A percentile compares a stretch with the other conserved stretches of the same genome.
These are phyloP conservation scores for Onthophagus sagittarius DNA, from an alignment of 2,888 invertebrate genomes.

Conservation along the genomic window DNA sequence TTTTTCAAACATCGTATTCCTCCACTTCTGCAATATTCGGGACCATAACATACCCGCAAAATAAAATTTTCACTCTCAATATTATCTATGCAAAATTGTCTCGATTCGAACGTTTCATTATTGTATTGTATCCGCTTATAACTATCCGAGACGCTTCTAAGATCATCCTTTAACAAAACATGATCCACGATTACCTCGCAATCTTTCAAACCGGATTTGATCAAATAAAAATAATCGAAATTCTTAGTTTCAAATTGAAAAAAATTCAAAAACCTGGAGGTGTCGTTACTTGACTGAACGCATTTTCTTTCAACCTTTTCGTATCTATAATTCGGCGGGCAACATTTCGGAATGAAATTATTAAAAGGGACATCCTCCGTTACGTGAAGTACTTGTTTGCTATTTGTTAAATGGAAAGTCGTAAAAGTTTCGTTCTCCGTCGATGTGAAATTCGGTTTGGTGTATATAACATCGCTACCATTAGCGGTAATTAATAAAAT, in stretches of 20 bases:
- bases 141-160: background rate
- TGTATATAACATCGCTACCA: background rate
- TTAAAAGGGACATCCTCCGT: background rate
- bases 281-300: background rate
- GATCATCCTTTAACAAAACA: background rate
- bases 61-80: constrained; percentile 3
- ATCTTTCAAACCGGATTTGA: constrained; percentile 13
- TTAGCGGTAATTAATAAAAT: background rate
- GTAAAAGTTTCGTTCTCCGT: background rate
- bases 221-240: constrained; percentile 7
- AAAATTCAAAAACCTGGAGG: too few species aligned
- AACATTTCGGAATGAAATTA: background rate
- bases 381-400: background rate
- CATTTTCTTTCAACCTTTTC: background rate
- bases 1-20: background rate
- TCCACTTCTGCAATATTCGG: background rate
- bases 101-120: background rate
- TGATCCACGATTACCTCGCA: background rate
- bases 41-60: background rate
- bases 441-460: background rate
- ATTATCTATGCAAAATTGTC: background rate
- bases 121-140: background rate
- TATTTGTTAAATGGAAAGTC: background rate
- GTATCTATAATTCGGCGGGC: background rate
- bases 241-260: background rate